A percentile compares a stretch with the other conserved stretches of the same genome.
phyloP scores from a whole-genome alignment of 1,140 invertebrate genomes.

The Bombus huntii region DNA sequence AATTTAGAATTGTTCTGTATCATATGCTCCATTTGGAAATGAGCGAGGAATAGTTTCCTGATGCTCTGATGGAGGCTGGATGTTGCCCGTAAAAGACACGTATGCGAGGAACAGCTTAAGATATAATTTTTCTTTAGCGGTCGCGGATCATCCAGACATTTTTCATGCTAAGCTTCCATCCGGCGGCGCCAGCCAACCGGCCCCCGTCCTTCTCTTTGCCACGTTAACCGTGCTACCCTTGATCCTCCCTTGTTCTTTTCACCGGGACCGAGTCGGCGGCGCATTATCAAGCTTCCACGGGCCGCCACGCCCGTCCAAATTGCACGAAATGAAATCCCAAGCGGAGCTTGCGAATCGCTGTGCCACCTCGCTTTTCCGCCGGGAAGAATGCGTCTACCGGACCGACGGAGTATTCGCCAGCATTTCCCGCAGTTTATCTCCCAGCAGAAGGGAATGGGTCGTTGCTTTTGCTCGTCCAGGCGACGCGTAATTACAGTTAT shows the following conservation, averaged over 20 bases:
- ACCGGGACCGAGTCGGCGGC: slow-evolving; percentile 37
- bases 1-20: not conserved
- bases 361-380: slow-evolving; percentile 37
- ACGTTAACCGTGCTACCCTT: slow-evolving; percentile 20
- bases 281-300: slow-evolving; percentile 67
- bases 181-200: slow-evolving; percentile 47
- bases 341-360: slow-evolving; percentile 48
- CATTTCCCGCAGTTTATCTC: slow-evolving; percentile 34
- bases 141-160: slow-evolving; percentile 73
- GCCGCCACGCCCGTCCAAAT: slow-evolving; percentile 58
- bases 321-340: slow-evolving; percentile 68
- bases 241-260: slow-evolving; percentile 53
- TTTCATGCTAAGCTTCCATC: slow-evolving; percentile 75
- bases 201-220: slow-evolving; percentile 37
- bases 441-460: not conserved
- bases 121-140: slow-evolving; percentile 73
- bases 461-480: slow-evolving; percentile 1
- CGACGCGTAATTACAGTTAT: slow-evolving; percentile 25
- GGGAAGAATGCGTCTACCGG: slow-evolving; percentile 60
- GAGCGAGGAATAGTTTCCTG: not conserved
- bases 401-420: slow-evolving; percentile 41
- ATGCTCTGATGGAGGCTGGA: not conserved
- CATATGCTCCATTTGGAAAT: not conserved
- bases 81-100: slow-evolving; percentile 7
- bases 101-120: slow-evolving; percentile 31